Conservation (phyloP, 2,113 vertebrate genomes). For the Tupaia tana region DNA sequence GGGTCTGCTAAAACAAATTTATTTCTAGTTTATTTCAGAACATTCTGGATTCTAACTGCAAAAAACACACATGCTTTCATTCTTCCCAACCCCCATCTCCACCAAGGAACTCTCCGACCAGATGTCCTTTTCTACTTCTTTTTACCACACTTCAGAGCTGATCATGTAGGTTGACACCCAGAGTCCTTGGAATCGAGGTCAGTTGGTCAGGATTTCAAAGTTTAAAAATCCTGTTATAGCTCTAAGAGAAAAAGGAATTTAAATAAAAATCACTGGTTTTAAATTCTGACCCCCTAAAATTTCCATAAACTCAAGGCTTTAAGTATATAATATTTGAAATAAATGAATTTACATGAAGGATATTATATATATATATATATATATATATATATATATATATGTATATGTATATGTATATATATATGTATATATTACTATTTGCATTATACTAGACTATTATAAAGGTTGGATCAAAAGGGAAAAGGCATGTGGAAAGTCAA, state of each 20-base stretch:
- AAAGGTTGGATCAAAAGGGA: not conserved
- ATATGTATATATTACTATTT: not conserved
- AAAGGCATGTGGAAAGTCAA: not conserved
- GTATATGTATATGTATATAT: not conserved
- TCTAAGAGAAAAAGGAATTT: not conserved
- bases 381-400: not conserved
- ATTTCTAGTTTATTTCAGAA: constrained; percentile 65
- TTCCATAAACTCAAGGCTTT: not conserved
- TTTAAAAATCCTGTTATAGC: not conserved
- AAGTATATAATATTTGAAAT: not conserved
- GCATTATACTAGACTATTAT: not conserved
- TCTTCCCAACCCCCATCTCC: not conserved
- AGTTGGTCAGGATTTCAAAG: constrained; percentile 50
- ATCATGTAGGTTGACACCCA: not conserved
- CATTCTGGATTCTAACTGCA: constrained; percentile 30
- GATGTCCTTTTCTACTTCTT: not conserved
- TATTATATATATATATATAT: not conserved
- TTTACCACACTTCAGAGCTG: not conserved
- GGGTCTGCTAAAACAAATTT: constrained; percentile 53
- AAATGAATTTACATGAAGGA: no score
- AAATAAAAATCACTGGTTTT: not conserved
- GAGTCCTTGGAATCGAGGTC: not conserved
- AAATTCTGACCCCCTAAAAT: constrained; percentile 1
- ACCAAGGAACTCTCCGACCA: not conserved
- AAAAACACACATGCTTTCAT: not conserved